Conservation (phyloP, 2,797 vertebrate genomes). For the Spea hammondii region DNA sequence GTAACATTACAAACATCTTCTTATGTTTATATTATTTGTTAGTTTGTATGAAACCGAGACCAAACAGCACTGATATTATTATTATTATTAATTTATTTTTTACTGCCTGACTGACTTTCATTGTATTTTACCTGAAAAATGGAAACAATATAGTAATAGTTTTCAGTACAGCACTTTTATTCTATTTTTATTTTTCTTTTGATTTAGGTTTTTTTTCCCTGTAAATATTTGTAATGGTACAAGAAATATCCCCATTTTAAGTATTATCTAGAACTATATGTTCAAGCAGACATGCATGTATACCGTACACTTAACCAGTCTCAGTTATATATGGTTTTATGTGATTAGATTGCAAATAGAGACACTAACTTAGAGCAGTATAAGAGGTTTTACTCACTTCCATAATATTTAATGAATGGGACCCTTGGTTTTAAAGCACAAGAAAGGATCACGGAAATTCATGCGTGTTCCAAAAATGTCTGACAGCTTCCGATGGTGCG, state of each 20-base stretch:
- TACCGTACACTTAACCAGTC: too few species aligned
- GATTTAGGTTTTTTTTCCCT: background rate
- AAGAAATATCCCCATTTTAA: too few species aligned
- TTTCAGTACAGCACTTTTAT: slow-evolving; percentile 73
- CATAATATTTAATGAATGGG: too few species aligned
- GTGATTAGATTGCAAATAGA: too few species aligned
- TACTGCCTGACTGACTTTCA: slow-evolving; percentile 2
- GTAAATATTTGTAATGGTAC: too few species aligned
- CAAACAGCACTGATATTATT: slow-evolving; percentile 70
- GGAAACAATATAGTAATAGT: slow-evolving; percentile 66
- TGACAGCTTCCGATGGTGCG: too few species aligned
- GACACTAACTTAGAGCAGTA: too few species aligned
- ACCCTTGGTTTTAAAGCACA: background rate
- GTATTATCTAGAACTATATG: too few species aligned
- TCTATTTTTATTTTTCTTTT: slow-evolving; percentile 60
- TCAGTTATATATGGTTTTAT: too few species aligned
- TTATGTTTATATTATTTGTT: slow-evolving; percentile 69
- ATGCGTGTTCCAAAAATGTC: background rate
- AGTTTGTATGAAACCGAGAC: slow-evolving; percentile 68
- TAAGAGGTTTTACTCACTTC: too few species aligned
- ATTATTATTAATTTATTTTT: slow-evolving; percentile 54
- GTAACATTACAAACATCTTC: slow-evolving; percentile 63
- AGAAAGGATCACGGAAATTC: background rate
- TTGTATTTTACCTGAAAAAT: slow-evolving; percentile 56
- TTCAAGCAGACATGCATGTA: too few species aligned